A percentile compares a stretch with the other conserved stretches of the same genome.
These are phyloP conservation scores for Cosmia trapezina DNA, from an alignment of 2,888 invertebrate genomes.

Conservation along the genomic window DNA sequence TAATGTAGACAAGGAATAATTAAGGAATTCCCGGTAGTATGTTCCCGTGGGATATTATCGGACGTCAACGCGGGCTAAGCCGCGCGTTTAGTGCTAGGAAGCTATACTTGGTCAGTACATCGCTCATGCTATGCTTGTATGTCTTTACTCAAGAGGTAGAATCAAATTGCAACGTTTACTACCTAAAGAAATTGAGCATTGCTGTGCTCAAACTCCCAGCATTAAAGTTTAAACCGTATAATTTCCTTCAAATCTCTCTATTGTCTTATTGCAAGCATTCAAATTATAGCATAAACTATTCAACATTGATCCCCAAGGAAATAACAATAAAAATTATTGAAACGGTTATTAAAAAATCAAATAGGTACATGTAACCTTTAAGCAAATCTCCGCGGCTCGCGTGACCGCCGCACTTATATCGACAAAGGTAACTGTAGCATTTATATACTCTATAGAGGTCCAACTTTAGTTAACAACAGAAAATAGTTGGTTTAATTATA, in stretches of 20 bases:
- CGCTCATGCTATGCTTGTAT: background rate
- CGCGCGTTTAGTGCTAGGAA: too few species aligned
- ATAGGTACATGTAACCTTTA: constrained; percentile 60
- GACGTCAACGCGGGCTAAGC: too few species aligned
- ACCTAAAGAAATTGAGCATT: constrained; percentile 16
- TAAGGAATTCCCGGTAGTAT: too few species aligned
- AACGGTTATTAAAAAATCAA: constrained; percentile 63
- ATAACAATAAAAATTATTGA: constrained; percentile 47
- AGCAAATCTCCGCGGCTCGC: constrained; percentile 51
- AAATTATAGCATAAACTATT: constrained; percentile 30
- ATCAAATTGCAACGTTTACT: background rate
- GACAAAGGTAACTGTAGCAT: constrained; percentile 35
- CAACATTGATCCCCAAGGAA: constrained; percentile 59
- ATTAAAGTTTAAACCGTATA: constrained; percentile 16
- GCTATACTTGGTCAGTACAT: too few species aligned
- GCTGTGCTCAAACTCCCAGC: constrained; percentile 12
- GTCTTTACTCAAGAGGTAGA: background rate
- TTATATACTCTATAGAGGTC: constrained; percentile 24
- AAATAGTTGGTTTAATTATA: constrained; percentile 49
- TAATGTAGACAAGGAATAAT: too few species aligned
- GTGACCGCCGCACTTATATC: constrained; percentile 60
- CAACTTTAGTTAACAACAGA: constrained; percentile 26
- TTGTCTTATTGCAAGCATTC: constrained; percentile 28
- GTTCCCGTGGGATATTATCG: too few species aligned
- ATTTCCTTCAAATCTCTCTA: constrained; percentile 42